Conservation (phyloP, 23 tunicate species). For the Styela clava region DNA sequence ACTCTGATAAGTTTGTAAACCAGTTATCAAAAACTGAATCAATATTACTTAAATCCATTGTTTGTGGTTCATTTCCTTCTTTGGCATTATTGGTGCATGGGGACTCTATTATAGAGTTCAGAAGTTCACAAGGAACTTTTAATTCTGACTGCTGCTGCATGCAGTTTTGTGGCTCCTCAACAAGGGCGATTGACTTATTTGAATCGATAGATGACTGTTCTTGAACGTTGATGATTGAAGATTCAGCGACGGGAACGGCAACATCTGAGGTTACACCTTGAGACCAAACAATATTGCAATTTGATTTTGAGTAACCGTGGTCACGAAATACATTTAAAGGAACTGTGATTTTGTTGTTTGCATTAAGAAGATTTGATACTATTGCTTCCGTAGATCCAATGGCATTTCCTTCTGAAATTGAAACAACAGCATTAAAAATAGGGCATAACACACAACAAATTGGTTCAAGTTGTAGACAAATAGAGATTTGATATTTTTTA, state of each 20-base stretch:
- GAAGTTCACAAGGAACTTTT: background rate
- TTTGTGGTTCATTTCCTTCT: background rate
- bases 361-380: background rate
- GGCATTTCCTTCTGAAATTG: constrained; percentile 34
- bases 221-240: constrained; percentile 7
- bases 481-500: no score
- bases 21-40: constrained; percentile 50
- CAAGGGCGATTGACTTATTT: constrained; percentile 79
- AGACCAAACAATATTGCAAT: background rate
- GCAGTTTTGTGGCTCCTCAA: constrained; percentile 40
- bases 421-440: background rate
- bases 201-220: constrained; percentile 24
- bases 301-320: constrained; percentile 71
- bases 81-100: constrained; percentile 5
- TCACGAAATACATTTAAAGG: constrained; percentile 32
- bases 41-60: constrained; percentile 32
- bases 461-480: no score
- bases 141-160: constrained; percentile 26
- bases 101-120: constrained; percentile 10
- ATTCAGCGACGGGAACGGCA: background rate
- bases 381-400: constrained; percentile 57
- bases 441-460: no score
- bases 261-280: background rate
- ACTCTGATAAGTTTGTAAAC: constrained; percentile 4
- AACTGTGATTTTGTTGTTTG: background rate